phyloP scores from a whole-genome alignment of 2,113 vertebrate species.

The Megalops atlanticus region DNA sequence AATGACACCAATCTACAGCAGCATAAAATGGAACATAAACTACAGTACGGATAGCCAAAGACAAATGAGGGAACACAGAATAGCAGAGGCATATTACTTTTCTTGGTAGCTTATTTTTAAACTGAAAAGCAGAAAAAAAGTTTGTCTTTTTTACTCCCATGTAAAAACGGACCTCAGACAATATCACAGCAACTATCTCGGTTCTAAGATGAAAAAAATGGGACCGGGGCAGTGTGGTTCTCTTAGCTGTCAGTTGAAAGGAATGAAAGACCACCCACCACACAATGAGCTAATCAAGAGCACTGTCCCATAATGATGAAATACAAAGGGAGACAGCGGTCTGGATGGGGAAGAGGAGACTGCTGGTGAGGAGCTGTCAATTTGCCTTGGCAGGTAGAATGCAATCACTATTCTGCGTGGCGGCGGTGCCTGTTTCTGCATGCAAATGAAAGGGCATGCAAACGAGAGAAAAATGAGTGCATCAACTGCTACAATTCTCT shows the following conservation, averaged over 20 bases:
- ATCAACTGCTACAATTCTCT: not conserved
- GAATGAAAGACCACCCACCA: not conserved
- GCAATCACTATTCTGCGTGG: not conserved
- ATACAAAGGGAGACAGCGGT: not conserved
- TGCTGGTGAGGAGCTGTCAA: constrained; percentile 2
- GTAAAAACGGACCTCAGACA: not conserved
- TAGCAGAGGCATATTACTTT: not conserved
- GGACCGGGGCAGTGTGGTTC: not conserved
- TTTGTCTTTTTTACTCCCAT: not conserved
- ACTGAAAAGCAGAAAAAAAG: not conserved
- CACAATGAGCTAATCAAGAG: constrained; percentile 7
- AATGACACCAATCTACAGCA: too few relatives aligned
- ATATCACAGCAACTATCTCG: not conserved
- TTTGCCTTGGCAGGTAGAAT: not conserved
- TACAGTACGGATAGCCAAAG: not conserved
- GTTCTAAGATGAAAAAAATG: not conserved
- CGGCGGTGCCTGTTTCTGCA: not conserved
- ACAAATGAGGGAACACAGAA: not conserved
- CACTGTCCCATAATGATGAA: constrained; percentile 7
- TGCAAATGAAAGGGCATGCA: not conserved
- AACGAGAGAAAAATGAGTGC: not conserved
- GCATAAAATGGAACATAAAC: too few relatives aligned
- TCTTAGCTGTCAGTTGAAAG: not conserved
- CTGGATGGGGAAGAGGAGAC: not conserved
- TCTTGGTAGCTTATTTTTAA: not conserved